Percentiles rank a stretch among this genome's conserved stretches.
Conservation (phyloP, 37 sponge, comb jelly and placozoan species). For the Cladorhizidae sp. region DNA sequence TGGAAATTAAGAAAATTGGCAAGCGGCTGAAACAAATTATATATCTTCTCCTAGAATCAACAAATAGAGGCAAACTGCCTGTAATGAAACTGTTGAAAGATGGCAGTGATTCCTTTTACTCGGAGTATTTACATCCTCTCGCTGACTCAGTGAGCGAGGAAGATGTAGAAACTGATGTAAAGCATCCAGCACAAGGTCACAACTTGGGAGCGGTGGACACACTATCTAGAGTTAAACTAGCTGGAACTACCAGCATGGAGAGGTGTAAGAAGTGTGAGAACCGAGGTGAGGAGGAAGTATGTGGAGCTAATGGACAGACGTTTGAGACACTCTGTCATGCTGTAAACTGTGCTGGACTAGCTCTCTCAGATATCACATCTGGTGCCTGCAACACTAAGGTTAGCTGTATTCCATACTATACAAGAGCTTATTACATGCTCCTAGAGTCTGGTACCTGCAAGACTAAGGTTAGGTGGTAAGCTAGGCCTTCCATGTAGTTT, state of each 20-base stretch:
- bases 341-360: conserved; percentile 54
- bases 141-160: no score
- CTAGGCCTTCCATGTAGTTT: no score
- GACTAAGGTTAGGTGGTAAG: no score
- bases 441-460: no score
- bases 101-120: no score
- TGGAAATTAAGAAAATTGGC: not conserved
- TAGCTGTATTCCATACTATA: not conserved
- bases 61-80: not conserved
- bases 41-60: not conserved
- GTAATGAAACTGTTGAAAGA: no score
- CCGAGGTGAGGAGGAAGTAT: conserved; percentile 42
- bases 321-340: conserved; percentile 61
- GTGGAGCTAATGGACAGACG: conserved; percentile 64
- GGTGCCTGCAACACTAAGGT: conserved; percentile 42
- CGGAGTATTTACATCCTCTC: no score
- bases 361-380: conserved; percentile 5
- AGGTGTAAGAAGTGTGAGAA: conserved; percentile 34
- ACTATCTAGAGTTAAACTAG: not conserved
- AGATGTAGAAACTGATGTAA: no score
- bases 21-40: not conserved
- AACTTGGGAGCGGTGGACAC: no score
- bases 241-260: not conserved
- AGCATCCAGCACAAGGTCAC: no score
- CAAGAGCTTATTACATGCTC: no score